Percentiles rank a stretch among this genome's conserved stretches.
Evolutionary conservation across 2,888 invertebrate species (phyloP).

Genomic region (Drosophila demipolita): DNA sequence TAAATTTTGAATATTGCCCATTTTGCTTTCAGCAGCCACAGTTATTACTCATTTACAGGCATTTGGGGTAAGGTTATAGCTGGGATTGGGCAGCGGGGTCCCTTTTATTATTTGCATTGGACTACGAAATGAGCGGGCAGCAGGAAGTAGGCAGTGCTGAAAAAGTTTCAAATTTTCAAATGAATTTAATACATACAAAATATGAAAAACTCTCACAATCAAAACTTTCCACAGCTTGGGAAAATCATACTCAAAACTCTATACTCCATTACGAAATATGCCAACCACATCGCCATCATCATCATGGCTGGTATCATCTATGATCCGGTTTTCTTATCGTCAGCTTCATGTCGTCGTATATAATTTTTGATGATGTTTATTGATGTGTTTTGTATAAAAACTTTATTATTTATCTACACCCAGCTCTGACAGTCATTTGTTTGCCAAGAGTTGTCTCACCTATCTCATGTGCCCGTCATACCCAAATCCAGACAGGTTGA

Average conservation of each 20-base stretch:
- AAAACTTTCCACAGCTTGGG: conserved; percentile 27
- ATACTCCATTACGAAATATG: conserved; percentile 20
- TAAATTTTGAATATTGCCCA: neutral
- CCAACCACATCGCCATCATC: conserved; percentile 17
- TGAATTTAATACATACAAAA: conserved; percentile 69
- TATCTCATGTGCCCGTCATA: neutral
- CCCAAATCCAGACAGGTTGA: conserved; percentile 4
- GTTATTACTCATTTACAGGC: conserved; percentile 74
- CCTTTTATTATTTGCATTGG: conserved; percentile 67
- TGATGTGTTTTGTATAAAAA: conserved; percentile 59
- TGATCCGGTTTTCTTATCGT: conserved; percentile 13
- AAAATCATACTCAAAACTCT: neutral
- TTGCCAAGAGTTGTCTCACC: conserved; percentile 20
- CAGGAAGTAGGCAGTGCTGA: conserved; percentile 23
- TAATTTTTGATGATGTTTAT: conserved; percentile 68
- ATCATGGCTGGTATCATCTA: neutral
- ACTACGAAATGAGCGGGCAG: conserved; percentile 59
- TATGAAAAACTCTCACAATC: conserved; percentile 38
- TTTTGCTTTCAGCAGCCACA: conserved; percentile 52
- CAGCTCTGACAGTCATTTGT: conserved; percentile 2
- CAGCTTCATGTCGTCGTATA: conserved; percentile 42
- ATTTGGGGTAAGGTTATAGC: conserved; percentile 41
- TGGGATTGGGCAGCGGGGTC: neutral
- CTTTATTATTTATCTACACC: conserved; percentile 22
- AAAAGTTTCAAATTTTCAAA: conserved; percentile 69